These are phyloP conservation scores for Alca torda DNA, from an alignment of 2,797 vertebrate species.

Conservation along the genomic window DNA sequence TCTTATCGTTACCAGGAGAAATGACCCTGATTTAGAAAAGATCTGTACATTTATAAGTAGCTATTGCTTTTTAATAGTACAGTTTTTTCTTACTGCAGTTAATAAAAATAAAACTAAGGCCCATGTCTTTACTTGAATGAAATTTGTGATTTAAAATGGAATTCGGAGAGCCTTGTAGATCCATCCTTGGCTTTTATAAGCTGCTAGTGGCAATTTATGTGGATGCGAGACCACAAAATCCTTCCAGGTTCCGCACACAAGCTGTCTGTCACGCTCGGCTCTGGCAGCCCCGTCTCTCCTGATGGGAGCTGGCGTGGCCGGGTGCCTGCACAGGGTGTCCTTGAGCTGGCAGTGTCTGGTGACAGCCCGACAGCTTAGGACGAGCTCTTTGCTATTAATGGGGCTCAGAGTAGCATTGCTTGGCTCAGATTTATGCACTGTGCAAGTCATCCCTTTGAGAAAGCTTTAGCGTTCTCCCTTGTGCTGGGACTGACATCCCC, in stretches of 20 bases:
- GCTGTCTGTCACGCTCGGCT: neutral
- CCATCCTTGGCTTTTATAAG: neutral
- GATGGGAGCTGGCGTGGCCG: accelerated
- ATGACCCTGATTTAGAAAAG: neutral
- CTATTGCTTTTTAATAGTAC: slow-evolving; percentile 15
- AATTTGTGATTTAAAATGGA: neutral
- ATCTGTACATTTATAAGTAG: slow-evolving; percentile 20
- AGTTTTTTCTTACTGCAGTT: neutral
- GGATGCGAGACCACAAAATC: neutral
- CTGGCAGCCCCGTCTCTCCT: neutral
- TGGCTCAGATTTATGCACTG: neutral
- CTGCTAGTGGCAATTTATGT: neutral
- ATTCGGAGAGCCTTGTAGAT: neutral
- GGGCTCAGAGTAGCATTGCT: neutral
- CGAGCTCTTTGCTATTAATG: accelerated
- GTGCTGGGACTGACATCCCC: neutral
- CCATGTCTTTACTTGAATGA: neutral
- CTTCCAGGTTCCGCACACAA: neutral
- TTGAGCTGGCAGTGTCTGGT: neutral
- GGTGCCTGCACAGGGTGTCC: neutral
- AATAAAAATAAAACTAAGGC: neutral
- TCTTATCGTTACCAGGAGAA: neutral
- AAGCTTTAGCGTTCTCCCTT: neutral
- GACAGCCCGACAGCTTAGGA: neutral
- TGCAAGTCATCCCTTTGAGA: neutral